Conservation (phyloP, 2,113 vertebrate species). For the western clawed frog (Xenopus tropicalis) region UCB_Xtro_10.0 CM004444.2:82299001-82299500, state of each 20-base stretch:
- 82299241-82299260: conserved; percentile 40
- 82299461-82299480: too few species aligned
- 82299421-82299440: too few species aligned
- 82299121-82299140: conserved; percentile 56
- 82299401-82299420: too few species aligned
- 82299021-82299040: too few species aligned
- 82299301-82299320: neutral
- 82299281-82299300: neutral
- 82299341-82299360: too few species aligned
- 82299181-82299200: conserved; percentile 65
- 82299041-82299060: conserved; percentile 51
- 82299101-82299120: conserved; percentile 58
- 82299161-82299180: conserved; percentile 62
- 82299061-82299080: conserved; percentile 64
- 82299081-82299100: conserved; percentile 64
- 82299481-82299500: too few species aligned
- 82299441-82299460: too few species aligned
- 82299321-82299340: too few species aligned
- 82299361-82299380: too few species aligned
- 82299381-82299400: too few species aligned
- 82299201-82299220: conserved; percentile 68
- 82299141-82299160: conserved; percentile 68
- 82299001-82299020: too few species aligned
- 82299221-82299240: conserved; percentile 73
- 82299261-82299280: neutral